phyloP scores from a whole-genome alignment of 2,888 invertebrate genomes.

The Iselma pallidipennis region DNA sequence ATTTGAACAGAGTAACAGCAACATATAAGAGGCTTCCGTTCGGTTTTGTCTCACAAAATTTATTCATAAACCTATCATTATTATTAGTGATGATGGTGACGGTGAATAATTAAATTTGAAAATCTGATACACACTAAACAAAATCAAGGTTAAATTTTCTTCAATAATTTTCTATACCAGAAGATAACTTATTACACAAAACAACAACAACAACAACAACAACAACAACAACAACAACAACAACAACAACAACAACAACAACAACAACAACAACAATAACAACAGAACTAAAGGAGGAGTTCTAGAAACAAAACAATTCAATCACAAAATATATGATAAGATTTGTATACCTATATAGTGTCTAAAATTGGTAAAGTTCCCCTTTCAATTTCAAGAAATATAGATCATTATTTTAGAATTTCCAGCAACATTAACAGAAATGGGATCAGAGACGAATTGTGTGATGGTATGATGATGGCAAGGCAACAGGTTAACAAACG shows the following conservation, averaged over 20 bases:
- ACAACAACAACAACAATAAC: not conserved
- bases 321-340: not conserved
- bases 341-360: not conserved
- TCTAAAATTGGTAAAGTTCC: not conserved
- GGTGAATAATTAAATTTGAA: not conserved
- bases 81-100: not conserved
- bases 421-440: no score
- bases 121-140: not conserved
- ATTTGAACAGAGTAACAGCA: not conserved
- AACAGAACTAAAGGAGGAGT: not conserved
- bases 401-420: no score
- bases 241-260: not conserved
- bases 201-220: not conserved
- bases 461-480: not conserved
- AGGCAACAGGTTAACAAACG: not conserved
- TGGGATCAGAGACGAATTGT: not conserved
- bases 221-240: not conserved
- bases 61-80: no score
- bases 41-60: not conserved
- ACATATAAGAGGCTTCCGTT: not conserved
- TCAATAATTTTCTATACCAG: not conserved
- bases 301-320: not conserved
- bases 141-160: not conserved
- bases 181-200: no score
- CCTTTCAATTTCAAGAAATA: no score